phyloP scores from a whole-genome alignment of 2,797 vertebrate genomes.

The Arctocebus calabarensis region DNA sequence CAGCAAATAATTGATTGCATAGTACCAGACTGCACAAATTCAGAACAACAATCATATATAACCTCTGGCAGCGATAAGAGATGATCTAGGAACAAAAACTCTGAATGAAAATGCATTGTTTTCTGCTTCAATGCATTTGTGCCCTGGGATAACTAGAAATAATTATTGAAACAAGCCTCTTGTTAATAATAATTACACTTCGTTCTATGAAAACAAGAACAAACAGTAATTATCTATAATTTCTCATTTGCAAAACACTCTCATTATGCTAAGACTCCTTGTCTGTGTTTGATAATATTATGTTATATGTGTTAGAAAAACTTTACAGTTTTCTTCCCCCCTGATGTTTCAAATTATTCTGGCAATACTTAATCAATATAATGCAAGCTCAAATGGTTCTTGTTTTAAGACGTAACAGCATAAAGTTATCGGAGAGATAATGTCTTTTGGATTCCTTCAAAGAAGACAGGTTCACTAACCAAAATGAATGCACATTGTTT shows the following conservation, averaged over 20 bases:
- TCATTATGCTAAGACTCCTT: slow-evolving; percentile 83
- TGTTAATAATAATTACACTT: slow-evolving; percentile 81
- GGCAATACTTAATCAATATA: slow-evolving; percentile 17
- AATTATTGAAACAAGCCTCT: slow-evolving; percentile 80
- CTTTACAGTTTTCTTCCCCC: slow-evolving; percentile 16
- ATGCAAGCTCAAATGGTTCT: neutral
- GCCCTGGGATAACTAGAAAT: slow-evolving; percentile 81
- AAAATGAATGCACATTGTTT: neutral
- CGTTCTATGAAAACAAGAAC: slow-evolving; percentile 74
- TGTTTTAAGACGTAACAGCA: slow-evolving; percentile 31
- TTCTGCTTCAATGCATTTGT: slow-evolving; percentile 70
- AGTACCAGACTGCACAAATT: neutral
- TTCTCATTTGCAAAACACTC: slow-evolving; percentile 79
- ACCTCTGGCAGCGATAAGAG: slow-evolving; percentile 66
- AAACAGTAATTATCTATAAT: slow-evolving; percentile 81
- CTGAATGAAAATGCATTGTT: slow-evolving; percentile 73
- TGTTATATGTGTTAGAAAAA: slow-evolving; percentile 70
- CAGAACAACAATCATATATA: slow-evolving; percentile 5
- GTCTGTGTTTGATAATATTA: slow-evolving; percentile 81
- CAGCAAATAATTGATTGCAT: neutral
- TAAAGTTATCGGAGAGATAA: slow-evolving; percentile 28
- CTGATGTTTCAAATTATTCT: slow-evolving; percentile 12
- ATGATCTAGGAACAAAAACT: slow-evolving; percentile 65
- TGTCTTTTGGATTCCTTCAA: slow-evolving; percentile 41
- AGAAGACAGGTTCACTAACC: slow-evolving; percentile 20